Base-by-base conservation (phyloP, 2,888 invertebrate species). In the Drosophila subquinaria region DNA sequence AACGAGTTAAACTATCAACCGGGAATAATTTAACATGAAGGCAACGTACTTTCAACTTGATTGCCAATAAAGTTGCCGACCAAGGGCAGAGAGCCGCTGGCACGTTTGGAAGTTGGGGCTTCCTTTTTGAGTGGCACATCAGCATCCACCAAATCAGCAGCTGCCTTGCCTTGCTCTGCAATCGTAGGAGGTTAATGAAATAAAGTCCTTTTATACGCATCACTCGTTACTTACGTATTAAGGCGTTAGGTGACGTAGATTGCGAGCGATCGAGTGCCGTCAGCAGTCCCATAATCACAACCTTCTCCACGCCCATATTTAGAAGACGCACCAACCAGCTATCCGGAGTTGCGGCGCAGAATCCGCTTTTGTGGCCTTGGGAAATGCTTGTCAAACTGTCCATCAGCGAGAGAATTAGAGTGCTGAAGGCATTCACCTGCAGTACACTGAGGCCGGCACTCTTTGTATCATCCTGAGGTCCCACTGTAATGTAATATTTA, bases 251-350 rank as follows among this genome's bases (percentile, higher is more conserved):
- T 0, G 52, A 9, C 1, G 23, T 1, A 6, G 70, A 60, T 30
- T 47, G 20, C 11, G 77, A 48, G 4, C 69, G 69, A 62, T 84
- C 75, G 0, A 86, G 72, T 1, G 84, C 84, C 0, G 81, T 87
- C 69, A 84, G 56, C 2, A 89, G 50, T 3, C 84, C 73, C 68
- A 84, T 56, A 0, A 83, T 75, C 1, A 87, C 83, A 5, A 73
- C 69, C 62, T 75, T 73, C 5, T 67, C 61, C 11, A 85, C 79
- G 5, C 81, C 85, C 88, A 89, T 81, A 1, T 76, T 50, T 2
- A 89, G 56, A 0, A 89, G 73, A 13, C 85, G 88, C 0, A 84
- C 84, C 1, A 84, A 69, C 84, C 89, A 85, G 20, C 70, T 74
- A 0, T 81, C 69, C 0, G 68, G 33, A 3, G 73, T 61, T 0